These are phyloP conservation scores for Epinephelus lanceolatus DNA, from an alignment of 2,113 vertebrate genomes.

Conservation along the genomic window DNA sequence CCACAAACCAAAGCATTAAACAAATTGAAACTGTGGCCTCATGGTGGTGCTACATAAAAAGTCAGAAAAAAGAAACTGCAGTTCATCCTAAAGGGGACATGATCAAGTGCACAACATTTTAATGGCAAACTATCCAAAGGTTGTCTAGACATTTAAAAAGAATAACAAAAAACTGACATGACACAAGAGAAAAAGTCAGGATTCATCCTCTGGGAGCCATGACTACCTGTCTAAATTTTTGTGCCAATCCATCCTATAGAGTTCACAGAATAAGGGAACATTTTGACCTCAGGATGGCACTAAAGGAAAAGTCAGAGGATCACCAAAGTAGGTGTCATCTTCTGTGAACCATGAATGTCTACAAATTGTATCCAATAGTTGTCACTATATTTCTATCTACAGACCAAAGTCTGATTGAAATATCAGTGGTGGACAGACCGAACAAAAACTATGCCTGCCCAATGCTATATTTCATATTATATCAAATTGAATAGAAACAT, in stretches of 20 bases:
- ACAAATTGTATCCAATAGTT: not conserved
- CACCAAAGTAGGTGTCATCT: not conserved
- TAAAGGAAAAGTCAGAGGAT: not conserved
- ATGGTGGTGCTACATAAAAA: not conserved
- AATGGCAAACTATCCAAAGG: not conserved
- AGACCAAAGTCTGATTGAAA: not conserved
- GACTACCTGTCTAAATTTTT: not conserved
- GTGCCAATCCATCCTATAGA: not conserved
- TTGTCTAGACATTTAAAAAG: not conserved
- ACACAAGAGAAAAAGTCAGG: too few species aligned
- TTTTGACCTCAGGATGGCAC: not conserved
- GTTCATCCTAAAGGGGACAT: not conserved
- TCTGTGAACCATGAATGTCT: not conserved
- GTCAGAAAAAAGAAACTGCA: not conserved
- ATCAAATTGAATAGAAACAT: not conserved
- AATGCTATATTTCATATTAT: not conserved
- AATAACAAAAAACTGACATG: not conserved
- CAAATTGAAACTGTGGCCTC: not conserved
- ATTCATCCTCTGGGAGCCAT: not conserved
- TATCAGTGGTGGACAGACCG: not conserved
- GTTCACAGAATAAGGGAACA: not conserved
- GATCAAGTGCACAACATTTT: not conserved
- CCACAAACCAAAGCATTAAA: not conserved
- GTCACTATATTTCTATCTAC: not conserved
- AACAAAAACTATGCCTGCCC: too few species aligned